Percentiles rank a stretch among this genome's conserved stretches.
phyloP scores from a whole-genome alignment of 1,140 invertebrate species.

The Drosophila bipectinata region DNA sequence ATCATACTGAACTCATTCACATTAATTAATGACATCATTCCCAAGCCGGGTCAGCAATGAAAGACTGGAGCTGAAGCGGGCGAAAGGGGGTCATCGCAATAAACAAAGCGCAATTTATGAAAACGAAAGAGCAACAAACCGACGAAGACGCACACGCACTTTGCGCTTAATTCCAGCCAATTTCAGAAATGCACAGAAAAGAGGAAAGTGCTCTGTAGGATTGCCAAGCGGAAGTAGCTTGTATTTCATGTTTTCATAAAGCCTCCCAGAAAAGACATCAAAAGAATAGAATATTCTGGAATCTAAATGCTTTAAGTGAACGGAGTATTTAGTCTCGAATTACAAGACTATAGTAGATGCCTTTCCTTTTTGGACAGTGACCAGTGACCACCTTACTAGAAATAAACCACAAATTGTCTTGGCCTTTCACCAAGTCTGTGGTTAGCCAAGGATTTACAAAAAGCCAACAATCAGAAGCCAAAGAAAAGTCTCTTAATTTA shows the following conservation, averaged over 20 bases:
- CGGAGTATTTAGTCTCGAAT: not conserved
- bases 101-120: constrained; percentile 61
- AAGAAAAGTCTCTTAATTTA: constrained; percentile 31
- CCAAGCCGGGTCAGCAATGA: constrained; percentile 52
- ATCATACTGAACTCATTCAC: constrained; percentile 83
- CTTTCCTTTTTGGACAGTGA: no score
- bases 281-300: not conserved
- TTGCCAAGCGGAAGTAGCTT: constrained; percentile 40
- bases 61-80: constrained; percentile 19
- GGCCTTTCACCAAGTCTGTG: constrained; percentile 15
- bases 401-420: constrained; percentile 22
- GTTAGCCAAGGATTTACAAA: constrained; percentile 15
- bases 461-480: constrained; percentile 12
- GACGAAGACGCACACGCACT: constrained; percentile 51
- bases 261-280: not conserved
- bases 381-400: not conserved
- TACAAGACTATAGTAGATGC: not conserved
- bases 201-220: constrained; percentile 28
- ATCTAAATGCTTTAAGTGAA: not conserved
- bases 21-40: constrained; percentile 82
- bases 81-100: constrained; percentile 24
- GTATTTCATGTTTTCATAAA: not conserved
- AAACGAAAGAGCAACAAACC: constrained; percentile 50
- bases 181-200: constrained; percentile 50
- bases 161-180: constrained; percentile 72